phyloP scores from a whole-genome alignment of 2,888 invertebrate species.

The Salpingus planirostris region DNA sequence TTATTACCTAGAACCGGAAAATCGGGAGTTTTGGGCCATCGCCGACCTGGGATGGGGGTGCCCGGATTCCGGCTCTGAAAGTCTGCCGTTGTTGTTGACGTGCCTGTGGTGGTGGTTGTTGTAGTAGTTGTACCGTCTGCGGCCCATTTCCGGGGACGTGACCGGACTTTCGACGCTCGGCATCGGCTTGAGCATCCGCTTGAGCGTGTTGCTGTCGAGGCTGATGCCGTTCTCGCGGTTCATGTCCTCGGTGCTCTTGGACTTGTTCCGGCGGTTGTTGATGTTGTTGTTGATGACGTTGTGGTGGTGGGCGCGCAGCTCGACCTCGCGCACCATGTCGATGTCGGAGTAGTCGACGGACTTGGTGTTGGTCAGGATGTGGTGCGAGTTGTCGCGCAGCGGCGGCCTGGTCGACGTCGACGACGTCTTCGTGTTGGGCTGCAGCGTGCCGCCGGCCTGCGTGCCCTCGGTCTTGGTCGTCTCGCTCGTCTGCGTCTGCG shows the following conservation, averaged over 20 bases:
- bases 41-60: slow-evolving; percentile 46
- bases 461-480: slow-evolving; percentile 69
- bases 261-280: slow-evolving; percentile 56
- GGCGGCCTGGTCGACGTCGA: slow-evolving; percentile 51
- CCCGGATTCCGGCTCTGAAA: slow-evolving; percentile 44
- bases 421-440: slow-evolving; percentile 45
- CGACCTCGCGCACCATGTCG: slow-evolving; percentile 64
- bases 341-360: slow-evolving; percentile 60
- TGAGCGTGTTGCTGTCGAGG: slow-evolving; percentile 77
- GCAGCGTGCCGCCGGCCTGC: slow-evolving; percentile 70
- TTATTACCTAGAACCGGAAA: slow-evolving; percentile 52
- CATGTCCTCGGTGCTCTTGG: slow-evolving; percentile 89
- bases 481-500: slow-evolving; percentile 42
- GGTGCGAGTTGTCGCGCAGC: slow-evolving; percentile 40
- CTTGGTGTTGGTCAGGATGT: slow-evolving; percentile 45
- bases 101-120: slow-evolving; percentile 54
- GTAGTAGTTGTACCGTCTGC: slow-evolving; percentile 65
- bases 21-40: slow-evolving; percentile 58
- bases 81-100: slow-evolving; percentile 47
- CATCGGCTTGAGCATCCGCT: slow-evolving; percentile 91
- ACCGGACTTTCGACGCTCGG: slow-evolving; percentile 83
- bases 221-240: slow-evolving; percentile 42
- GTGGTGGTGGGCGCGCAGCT: slow-evolving; percentile 56
- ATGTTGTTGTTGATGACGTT: slow-evolving; percentile 68
- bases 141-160: slow-evolving; percentile 84